A percentile compares a stretch with the other conserved stretches of the same genome.
These are phyloP conservation scores for Eristalinus aeneus DNA, from an alignment of 2,888 invertebrate genomes.

Conservation along the genomic window DNA sequence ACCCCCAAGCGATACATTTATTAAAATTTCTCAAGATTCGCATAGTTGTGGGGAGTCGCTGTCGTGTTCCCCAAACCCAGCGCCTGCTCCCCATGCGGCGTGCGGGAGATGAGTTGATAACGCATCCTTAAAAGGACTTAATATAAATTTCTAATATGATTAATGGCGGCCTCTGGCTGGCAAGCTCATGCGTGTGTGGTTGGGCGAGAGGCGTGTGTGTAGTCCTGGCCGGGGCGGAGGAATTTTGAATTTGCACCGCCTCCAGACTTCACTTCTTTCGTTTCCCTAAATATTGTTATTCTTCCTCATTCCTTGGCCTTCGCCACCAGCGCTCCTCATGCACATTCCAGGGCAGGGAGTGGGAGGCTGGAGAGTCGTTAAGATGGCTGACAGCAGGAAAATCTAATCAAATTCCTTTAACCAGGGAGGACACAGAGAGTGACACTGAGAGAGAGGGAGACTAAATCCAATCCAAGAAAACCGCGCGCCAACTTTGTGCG, in stretches of 20 bases:
- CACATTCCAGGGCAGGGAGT: neutral
- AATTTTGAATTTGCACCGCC: slow-evolving; percentile 19
- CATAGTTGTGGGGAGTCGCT: slow-evolving; percentile 25
- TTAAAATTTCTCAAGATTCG: slow-evolving; percentile 65
- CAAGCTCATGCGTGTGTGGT: neutral
- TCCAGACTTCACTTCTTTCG: neutral
- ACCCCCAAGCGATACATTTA: slow-evolving; percentile 54
- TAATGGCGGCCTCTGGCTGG: slow-evolving; percentile 56
- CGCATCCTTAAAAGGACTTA: slow-evolving; percentile 58
- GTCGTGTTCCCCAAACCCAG: neutral
- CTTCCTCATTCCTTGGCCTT: neutral
- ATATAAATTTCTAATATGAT: slow-evolving; percentile 70
- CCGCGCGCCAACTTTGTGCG: slow-evolving; percentile 54
- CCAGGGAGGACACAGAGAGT: neutral
- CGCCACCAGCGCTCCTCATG: neutral
- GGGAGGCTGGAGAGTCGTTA: slow-evolving; percentile 36
- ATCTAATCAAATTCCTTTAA: slow-evolving; percentile 67
- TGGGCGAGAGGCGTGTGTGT: slow-evolving; percentile 9
- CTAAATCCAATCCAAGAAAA: slow-evolving; percentile 58
- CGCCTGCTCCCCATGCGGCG: no score
- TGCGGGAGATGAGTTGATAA: slow-evolving; percentile 47
- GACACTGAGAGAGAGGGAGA: neutral
- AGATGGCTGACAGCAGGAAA: slow-evolving; percentile 58
- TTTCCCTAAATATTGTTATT: neutral
- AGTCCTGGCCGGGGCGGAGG: slow-evolving; percentile 42